phyloP scores from a whole-genome alignment of 2,888 invertebrate genomes.

The Papilio gigon region DNA sequence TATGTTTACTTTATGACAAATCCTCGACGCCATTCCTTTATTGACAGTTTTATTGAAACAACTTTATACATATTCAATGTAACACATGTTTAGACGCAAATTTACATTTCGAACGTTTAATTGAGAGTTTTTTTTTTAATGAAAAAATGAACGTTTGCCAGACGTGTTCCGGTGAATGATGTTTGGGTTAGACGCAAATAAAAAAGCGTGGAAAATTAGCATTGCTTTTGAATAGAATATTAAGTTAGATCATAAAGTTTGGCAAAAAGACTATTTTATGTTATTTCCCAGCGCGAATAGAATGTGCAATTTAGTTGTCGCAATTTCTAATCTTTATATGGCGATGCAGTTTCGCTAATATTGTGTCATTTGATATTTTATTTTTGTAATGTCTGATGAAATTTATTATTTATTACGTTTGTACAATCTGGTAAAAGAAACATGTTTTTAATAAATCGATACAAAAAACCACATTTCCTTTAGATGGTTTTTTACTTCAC shows the following conservation, averaged over 20 bases:
- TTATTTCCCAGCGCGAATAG: not conserved
- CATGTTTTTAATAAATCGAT: too few species aligned
- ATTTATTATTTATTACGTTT: not conserved
- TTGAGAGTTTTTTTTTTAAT: not conserved
- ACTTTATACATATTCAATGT: conserved; percentile 14
- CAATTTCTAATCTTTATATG: not conserved
- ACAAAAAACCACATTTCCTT: too few species aligned
- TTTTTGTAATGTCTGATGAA: not conserved
- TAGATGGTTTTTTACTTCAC: too few species aligned
- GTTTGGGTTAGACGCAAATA: not conserved
- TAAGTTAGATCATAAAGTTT: conserved; percentile 1
- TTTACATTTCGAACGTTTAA: too few species aligned
- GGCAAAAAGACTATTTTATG: not conserved
- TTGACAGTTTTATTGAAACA: conserved; percentile 32
- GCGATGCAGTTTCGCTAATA: conserved; percentile 1
- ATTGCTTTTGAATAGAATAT: not conserved
- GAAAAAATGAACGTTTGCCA: not conserved
- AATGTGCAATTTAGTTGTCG: not conserved
- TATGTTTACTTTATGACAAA: conserved; percentile 15
- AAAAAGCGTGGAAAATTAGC: not conserved
- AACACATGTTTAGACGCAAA: not conserved
- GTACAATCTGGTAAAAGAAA: too few species aligned
- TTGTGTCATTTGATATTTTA: not conserved
- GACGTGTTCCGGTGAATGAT: not conserved
- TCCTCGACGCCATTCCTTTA: conserved; percentile 31